These are phyloP conservation scores for Platanista minor DNA, from an alignment of 2,113 vertebrate genomes.

Conservation along the genomic window DNA sequence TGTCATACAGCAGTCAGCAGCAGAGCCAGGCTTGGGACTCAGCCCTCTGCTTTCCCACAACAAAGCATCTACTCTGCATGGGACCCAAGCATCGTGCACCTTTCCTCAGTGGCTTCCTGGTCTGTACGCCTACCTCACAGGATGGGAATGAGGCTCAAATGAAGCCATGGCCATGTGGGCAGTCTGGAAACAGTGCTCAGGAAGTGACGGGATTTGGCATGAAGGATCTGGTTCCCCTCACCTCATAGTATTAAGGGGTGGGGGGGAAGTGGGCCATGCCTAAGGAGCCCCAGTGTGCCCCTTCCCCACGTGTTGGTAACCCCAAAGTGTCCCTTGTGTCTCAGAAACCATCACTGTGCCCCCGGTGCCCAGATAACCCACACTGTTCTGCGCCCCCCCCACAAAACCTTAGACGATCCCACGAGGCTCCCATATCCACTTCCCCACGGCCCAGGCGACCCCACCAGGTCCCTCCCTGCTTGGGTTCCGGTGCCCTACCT, in stretches of 20 bases:
- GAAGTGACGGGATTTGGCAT: not conserved
- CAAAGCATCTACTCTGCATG: no score
- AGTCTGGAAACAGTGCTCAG: not conserved
- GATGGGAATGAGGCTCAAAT: no score
- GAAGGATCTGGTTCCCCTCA: not conserved
- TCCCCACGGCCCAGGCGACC: not conserved
- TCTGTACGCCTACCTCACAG: no score
- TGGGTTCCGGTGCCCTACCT: conserved; percentile 76
- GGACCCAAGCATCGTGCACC: accelerated
- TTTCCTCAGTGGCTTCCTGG: not conserved
- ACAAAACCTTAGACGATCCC: not conserved
- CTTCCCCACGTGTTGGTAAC: not conserved
- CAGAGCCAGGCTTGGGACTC: not conserved
- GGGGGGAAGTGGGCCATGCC: not conserved
- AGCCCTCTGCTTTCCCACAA: not conserved
- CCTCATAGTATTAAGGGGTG: not conserved
- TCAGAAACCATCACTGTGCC: not conserved
- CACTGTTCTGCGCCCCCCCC: not conserved
- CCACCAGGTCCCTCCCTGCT: no score
- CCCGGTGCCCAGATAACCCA: no score
- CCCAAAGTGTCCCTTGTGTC: not conserved
- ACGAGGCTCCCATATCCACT: not conserved
- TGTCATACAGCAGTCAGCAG: not conserved
- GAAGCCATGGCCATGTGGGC: accelerated
- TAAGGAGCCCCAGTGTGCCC: not conserved